phyloP scores from a whole-genome alignment of 2,797 vertebrate species.

The Enteromius paludinosus region DNA sequence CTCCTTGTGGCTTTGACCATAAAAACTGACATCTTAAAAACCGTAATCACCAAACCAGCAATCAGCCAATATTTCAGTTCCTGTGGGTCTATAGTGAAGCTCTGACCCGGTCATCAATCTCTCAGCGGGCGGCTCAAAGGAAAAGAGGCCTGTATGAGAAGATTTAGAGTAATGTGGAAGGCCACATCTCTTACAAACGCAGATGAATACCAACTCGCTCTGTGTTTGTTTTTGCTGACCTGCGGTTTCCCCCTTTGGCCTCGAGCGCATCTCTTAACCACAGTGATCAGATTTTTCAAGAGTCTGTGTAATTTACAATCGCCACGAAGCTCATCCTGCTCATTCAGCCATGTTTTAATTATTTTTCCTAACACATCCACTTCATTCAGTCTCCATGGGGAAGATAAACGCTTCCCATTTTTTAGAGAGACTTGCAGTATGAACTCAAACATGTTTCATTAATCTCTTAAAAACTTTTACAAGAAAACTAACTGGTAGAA shows the following conservation, averaged over 20 bases:
- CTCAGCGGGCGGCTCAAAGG: neutral
- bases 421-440: neutral
- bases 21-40: slow-evolving; percentile 31
- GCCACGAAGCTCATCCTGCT: neutral
- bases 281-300: neutral
- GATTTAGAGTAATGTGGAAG: neutral
- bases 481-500: neutral
- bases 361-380: neutral
- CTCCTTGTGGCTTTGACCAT: slow-evolving; percentile 2
- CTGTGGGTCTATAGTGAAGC: neutral
- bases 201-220: neutral
- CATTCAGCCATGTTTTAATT: neutral
- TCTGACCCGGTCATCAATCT: slow-evolving; percentile 16
- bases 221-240: neutral
- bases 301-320: neutral
- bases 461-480: neutral
- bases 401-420: neutral
- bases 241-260: neutral
- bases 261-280: neutral
- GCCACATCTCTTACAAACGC: neutral
- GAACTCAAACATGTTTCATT: neutral
- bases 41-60: slow-evolving; percentile 14
- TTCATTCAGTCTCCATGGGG: neutral
- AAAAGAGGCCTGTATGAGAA: neutral
- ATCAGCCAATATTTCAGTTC: slow-evolving; percentile 10